These are phyloP conservation scores for Drosophila aff. DNA, from an alignment of 1,140 invertebrate genomes.

Conservation along the genomic window DNA sequence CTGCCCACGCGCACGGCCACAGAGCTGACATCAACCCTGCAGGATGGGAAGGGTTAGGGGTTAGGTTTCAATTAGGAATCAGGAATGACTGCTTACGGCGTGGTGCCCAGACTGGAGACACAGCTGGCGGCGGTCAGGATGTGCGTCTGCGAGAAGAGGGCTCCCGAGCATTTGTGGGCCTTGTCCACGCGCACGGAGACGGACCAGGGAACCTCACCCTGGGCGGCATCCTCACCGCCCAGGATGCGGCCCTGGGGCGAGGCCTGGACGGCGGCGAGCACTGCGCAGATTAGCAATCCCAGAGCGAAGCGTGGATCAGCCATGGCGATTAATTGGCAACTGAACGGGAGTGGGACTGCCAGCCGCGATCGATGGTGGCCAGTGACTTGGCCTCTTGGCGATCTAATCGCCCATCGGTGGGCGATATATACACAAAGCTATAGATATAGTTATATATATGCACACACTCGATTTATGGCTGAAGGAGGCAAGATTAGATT, in stretches of 20 bases:
- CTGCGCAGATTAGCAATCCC: conserved; percentile 33
- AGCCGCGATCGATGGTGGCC: conserved; percentile 9
- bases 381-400: not conserved
- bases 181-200: conserved; percentile 68
- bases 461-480: conserved; percentile 20
- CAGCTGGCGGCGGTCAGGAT: conserved; percentile 71
- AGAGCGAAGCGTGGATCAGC: conserved; percentile 48
- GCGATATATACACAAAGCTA: not conserved
- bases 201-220: conserved; percentile 58
- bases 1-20: conserved; percentile 69
- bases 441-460: no score
- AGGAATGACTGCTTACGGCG: conserved; percentile 39
- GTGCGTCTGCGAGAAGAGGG: conserved; percentile 34
- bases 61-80: not conserved
- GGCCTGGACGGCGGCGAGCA: conserved; percentile 11
- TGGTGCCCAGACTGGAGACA: conserved; percentile 53
- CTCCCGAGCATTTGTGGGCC: conserved; percentile 50
- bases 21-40: conserved; percentile 30
- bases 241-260: conserved; percentile 60
- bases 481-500: conserved; percentile 21
- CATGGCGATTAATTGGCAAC: conserved; percentile 72
- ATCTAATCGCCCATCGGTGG: conserved; percentile 36
- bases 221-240: conserved; percentile 61
- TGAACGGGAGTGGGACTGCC: conserved; percentile 21
- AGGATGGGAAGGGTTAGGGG: not conserved